A percentile compares a stretch with the other conserved stretches of the same genome.
Conservation (phyloP, 2,797 vertebrate genomes). For the Gephyroberyx darwinii region DNA sequence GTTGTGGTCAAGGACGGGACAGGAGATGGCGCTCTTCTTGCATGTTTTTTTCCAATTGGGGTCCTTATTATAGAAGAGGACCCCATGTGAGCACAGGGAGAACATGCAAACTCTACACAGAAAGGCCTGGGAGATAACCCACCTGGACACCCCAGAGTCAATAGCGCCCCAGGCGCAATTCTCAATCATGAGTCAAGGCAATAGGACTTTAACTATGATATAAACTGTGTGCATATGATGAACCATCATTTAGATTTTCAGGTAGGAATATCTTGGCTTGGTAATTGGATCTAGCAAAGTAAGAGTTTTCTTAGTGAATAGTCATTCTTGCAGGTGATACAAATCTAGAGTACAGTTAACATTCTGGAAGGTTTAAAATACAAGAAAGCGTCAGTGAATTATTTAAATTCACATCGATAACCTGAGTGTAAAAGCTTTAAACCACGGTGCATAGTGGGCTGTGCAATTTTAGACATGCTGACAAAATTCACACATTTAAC, state of each 20-base stretch:
- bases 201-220: no score
- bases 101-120: no score
- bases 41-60: no score
- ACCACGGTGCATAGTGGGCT: background rate
- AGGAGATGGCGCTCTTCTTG: no score
- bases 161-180: no score
- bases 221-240: background rate
- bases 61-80: no score
- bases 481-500: background rate
- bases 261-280: background rate
- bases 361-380: background rate
- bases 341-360: background rate
- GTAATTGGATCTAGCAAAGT: no score
- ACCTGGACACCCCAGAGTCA: no score
- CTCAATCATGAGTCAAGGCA: no score
- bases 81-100: no score
- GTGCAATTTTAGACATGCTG: background rate
- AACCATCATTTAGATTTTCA: background rate
- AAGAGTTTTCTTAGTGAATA: background rate
- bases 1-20: no score
- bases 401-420: background rate
- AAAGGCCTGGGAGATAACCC: no score
- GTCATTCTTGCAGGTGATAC: background rate
- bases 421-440: slow-evolving; percentile 10
- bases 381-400: slow-evolving; percentile 3